Evolutionary conservation across 2,113 vertebrate species (phyloP).

Genomic region (Bufo gargarizans): DNA sequence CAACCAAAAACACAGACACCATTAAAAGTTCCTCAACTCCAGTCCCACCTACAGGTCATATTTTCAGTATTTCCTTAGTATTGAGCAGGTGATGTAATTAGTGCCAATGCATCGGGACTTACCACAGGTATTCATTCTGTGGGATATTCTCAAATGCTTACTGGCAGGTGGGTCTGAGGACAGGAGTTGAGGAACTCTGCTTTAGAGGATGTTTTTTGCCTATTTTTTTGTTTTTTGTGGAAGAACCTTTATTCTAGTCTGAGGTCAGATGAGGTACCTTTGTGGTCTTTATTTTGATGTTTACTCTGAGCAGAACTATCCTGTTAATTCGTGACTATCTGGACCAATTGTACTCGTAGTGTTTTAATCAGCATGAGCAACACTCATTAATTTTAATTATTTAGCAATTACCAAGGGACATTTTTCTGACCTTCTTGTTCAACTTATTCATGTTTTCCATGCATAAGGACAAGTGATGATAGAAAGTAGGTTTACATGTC

Average conservation of each 20-base stretch:
- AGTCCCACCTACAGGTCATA: too few relatives aligned
- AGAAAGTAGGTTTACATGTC: constrained; percentile 37
- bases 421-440: constrained; percentile 21
- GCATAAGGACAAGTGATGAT: constrained; percentile 9
- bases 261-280: constrained; percentile 14
- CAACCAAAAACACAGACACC: too few relatives aligned
- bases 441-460: constrained; percentile 21
- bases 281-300: not conserved
- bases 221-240: not conserved
- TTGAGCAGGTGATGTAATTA: too few relatives aligned
- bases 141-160: too few relatives aligned
- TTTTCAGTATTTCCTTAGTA: too few relatives aligned
- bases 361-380: constrained; percentile 31
- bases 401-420: constrained; percentile 13
- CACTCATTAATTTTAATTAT: constrained; percentile 41
- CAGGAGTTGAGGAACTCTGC: too few relatives aligned
- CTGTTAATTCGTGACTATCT: constrained; percentile 20
- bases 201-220: not conserved
- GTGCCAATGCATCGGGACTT: too few relatives aligned
- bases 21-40: too few relatives aligned
- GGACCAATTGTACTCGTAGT: constrained; percentile 6
- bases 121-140: too few relatives aligned
- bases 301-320: not conserved
- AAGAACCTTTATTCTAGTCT: not conserved
- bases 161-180: too few relatives aligned